These are phyloP conservation scores for Netelia fuscicornis DNA, from an alignment of 2,888 invertebrate species.

Conservation along the genomic window DNA sequence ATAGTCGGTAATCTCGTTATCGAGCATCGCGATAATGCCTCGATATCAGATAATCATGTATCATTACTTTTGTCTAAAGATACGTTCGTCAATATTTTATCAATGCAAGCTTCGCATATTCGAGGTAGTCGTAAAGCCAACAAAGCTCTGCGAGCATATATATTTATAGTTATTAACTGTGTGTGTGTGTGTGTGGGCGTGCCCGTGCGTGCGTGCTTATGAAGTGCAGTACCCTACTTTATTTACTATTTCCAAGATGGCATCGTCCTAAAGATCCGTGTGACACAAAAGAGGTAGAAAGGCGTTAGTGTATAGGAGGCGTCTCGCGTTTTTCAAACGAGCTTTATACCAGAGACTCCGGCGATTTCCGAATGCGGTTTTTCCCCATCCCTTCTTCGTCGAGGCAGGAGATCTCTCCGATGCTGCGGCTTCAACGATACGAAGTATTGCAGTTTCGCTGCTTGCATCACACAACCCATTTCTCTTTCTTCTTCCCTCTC, in stretches of 20 bases:
- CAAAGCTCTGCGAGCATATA: background rate
- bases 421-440: constrained; percentile 30
- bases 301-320: constrained; percentile 17
- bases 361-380: constrained; percentile 41
- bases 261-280: constrained; percentile 5
- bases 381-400: constrained; percentile 39
- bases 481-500: background rate
- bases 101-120: background rate
- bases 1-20: background rate
- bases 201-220: background rate
- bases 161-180: background rate
- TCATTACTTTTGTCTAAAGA: too few species aligned
- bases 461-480: constrained; percentile 17
- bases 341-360: constrained; percentile 33
- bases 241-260: background rate
- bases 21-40: too few species aligned
- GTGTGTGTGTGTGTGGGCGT: background rate
- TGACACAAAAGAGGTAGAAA: constrained; percentile 33
- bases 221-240: background rate
- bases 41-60: too few species aligned
- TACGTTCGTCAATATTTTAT: too few species aligned
- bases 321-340: constrained; percentile 39
- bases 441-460: constrained; percentile 48
- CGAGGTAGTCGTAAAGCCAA: background rate
- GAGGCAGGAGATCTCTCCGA: constrained; percentile 25